Base-by-base conservation (phyloP, 1,140 invertebrate species). In the Acromyrmex heyeri region DNA sequence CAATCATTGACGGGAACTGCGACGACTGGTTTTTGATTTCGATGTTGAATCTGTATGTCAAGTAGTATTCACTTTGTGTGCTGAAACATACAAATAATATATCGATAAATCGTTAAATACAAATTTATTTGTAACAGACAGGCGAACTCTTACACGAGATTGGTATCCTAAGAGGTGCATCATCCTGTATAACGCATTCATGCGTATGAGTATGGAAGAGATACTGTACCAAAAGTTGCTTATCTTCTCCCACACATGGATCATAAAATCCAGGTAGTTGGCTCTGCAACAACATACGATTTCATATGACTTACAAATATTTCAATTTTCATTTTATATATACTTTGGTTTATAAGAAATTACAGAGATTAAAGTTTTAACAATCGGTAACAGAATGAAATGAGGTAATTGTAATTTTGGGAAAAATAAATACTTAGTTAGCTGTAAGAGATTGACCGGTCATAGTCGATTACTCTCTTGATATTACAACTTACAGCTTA, bases 261-360 rank as follows among this genome's bases (percentile, higher is more conserved):
- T 99, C 99, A 95, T 98, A 99, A 95, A 99, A 99, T 38, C 99
- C 99, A 53, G 99, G 98, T 72, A 99, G 95, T 93, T 99, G 98
- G 93, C 97, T 97, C 99, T 99, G 95, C 64, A 96, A 96, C 27
- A 83, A 53, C 27, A 44, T 67, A 8, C 38, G 24, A 77, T 24
- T 61, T 14, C 16, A 87, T 73, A 70, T 44, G 57, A 44, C 16
- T 55, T 69, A 65, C 65, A 85, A 57, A 81, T 27, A 38, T 64
- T 55, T 53, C 27, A 73, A 55, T 53, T 53, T 73, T 24, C 1
- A n/a, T 3, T 64, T 30, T 5, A 8, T 34, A 64, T 2, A 7
- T 5, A 61, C 7, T 18, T 34, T n/a, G 0, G 7, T 64, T 34
- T 64, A 59, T n/a, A 65, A 10, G 3, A 65, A 30, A 64, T 64